Conservation (phyloP, 2,797 vertebrate species). For the Netta rufina region DNA sequence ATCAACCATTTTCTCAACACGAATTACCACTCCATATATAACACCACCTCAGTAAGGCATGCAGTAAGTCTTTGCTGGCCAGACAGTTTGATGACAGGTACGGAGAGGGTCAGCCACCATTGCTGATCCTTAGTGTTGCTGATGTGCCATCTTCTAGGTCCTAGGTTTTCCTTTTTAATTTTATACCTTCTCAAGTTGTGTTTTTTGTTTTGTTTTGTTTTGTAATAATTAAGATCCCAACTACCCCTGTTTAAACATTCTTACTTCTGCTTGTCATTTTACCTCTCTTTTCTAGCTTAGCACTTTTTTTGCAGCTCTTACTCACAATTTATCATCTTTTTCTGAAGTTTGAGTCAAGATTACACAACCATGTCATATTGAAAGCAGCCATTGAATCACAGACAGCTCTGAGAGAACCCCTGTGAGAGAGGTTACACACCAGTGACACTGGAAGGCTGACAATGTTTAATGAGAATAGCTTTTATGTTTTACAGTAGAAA, state of each 20-base stretch:
- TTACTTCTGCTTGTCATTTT: constrained; percentile 27
- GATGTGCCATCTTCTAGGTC: background rate
- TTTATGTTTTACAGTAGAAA: background rate
- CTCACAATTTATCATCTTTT: background rate
- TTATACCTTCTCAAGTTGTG: background rate
- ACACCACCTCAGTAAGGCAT: background rate
- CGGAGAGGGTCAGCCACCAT: background rate
- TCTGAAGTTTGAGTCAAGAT: background rate
- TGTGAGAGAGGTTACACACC: background rate
- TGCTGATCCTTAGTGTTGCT: background rate
- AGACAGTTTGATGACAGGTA: background rate
- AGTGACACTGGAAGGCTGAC: background rate
- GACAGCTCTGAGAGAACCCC: background rate
- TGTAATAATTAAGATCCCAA: background rate
- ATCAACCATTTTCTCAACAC: too few relatives aligned
- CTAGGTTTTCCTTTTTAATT: too few relatives aligned
- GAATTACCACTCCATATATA: too few relatives aligned
- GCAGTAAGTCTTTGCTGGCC: background rate
- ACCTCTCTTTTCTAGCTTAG: background rate
- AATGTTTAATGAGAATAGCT: background rate
- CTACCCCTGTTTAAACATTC: background rate
- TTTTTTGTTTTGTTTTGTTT: constrained; percentile 12
- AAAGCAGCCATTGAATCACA: background rate
- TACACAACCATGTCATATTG: background rate
- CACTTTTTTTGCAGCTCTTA: constrained; percentile 33